These are phyloP conservation scores for Regulus satrapa DNA, from an alignment of 2,113 vertebrate species.

Conservation along the genomic window DNA sequence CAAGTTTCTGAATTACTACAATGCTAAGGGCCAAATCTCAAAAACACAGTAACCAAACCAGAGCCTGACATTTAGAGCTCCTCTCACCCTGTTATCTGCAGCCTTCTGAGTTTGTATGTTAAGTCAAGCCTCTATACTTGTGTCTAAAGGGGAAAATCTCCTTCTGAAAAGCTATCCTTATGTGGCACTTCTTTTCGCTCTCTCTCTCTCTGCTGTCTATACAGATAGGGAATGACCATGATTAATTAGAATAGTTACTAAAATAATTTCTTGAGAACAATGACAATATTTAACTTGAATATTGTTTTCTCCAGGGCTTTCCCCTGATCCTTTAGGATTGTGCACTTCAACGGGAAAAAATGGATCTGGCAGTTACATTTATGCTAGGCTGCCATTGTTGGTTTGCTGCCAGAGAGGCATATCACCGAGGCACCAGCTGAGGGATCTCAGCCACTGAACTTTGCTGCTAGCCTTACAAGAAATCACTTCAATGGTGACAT, in stretches of 20 bases:
- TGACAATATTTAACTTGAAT: not conserved
- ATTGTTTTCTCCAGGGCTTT: not conserved
- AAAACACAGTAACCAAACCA: not conserved
- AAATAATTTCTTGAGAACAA: not conserved
- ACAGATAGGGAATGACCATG: not conserved
- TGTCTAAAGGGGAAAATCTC: not conserved
- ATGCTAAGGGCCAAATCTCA: not conserved
- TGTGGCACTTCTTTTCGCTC: not conserved
- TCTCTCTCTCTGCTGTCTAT: no score
- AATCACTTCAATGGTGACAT: not conserved
- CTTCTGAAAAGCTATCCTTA: not conserved
- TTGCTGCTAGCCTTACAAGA: not conserved
- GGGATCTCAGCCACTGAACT: not conserved
- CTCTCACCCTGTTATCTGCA: not conserved
- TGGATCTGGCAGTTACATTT: not conserved
- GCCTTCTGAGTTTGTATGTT: not conserved
- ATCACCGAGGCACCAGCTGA: not conserved
- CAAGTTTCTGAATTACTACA: not conserved
- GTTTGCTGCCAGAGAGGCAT: not conserved
- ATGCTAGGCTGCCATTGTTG: not conserved
- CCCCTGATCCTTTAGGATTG: not conserved
- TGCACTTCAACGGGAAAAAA: not conserved
- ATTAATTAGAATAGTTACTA: not conserved
- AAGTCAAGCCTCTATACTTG: not conserved
- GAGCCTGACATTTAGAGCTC: not conserved